phyloP scores from a whole-genome alignment of 2,113 vertebrate genomes.

The Podocnemis expansa region DNA sequence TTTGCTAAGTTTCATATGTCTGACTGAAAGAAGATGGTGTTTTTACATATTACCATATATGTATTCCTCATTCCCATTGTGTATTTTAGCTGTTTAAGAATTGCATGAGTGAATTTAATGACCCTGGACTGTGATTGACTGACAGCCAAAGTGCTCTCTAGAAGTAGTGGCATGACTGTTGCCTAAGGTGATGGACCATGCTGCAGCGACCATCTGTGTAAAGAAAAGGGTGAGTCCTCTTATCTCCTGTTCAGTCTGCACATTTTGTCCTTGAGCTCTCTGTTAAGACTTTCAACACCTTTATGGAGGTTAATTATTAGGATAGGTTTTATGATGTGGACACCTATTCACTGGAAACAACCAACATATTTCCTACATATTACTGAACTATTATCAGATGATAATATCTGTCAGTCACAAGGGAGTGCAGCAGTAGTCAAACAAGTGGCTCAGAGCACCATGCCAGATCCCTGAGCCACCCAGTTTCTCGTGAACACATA shows the following conservation, averaged over 20 bases:
- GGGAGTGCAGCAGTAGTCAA: neutral
- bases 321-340: neutral
- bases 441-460: neutral
- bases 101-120: neutral
- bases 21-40: neutral
- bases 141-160: neutral
- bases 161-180: neutral
- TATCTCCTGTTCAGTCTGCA: neutral
- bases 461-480: neutral
- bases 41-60: neutral
- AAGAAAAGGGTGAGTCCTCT: neutral
- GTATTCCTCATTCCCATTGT: neutral
- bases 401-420: neutral
- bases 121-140: neutral
- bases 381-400: neutral
- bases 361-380: neutral
- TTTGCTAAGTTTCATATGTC: neutral
- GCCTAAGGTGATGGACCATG: neutral
- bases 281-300: neutral
- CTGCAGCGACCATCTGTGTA: neutral
- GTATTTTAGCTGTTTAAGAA: neutral
- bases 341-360: neutral
- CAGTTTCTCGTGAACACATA: no score
- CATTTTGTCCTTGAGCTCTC: neutral
- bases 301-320: neutral